These are phyloP conservation scores for Eilema griseolum DNA, from an alignment of 2,888 invertebrate species.

Conservation along the genomic window DNA sequence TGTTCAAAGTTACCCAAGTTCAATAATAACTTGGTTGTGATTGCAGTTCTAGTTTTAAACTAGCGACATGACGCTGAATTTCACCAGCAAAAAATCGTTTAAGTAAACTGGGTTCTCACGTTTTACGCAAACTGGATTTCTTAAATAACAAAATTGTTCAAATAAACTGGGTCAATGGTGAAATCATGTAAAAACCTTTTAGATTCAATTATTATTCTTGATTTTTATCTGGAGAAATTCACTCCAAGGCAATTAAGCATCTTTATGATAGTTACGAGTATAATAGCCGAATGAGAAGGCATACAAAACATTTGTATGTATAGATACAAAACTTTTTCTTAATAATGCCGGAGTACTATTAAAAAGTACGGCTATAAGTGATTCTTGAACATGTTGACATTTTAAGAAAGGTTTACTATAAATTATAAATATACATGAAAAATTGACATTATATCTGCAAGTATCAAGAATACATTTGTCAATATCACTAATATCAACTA, in stretches of 20 bases:
- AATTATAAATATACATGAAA: background rate
- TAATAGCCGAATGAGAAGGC: background rate
- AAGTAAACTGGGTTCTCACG: background rate
- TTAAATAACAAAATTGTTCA: background rate
- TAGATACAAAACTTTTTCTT: background rate
- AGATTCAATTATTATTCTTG: background rate
- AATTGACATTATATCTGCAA: background rate
- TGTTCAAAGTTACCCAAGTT: background rate
- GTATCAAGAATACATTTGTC: conserved; percentile 3
- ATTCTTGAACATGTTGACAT: background rate
- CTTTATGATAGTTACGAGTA: background rate
- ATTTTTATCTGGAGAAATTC: background rate
- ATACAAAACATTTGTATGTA: background rate
- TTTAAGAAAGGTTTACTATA: background rate
- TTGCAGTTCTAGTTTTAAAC: background rate
- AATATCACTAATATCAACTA: background rate
- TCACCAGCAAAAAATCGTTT: background rate
- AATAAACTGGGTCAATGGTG: background rate
- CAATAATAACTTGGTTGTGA: background rate
- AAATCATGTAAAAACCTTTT: background rate
- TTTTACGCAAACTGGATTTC: background rate
- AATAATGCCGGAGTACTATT: background rate
- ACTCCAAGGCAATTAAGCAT: background rate
- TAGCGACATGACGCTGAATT: background rate
- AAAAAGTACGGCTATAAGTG: background rate